A percentile compares a stretch with the other conserved stretches of the same genome.
Conservation (phyloP, 1,140 invertebrate species). For the Scaptomyza graminum region DNA sequence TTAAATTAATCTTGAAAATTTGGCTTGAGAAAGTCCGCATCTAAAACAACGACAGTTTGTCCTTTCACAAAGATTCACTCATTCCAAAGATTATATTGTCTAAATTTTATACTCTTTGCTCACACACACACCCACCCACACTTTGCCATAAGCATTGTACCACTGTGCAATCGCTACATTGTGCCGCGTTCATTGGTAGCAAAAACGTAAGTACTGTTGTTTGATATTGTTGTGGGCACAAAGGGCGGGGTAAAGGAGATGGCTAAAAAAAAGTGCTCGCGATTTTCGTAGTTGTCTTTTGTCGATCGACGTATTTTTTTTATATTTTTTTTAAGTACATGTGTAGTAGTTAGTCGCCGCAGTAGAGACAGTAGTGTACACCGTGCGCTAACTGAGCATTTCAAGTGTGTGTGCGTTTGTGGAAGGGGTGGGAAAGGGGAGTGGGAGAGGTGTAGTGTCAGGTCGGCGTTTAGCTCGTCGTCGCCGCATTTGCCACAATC, state of each 20-base stretch:
- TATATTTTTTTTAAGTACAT: slow-evolving; percentile 30
- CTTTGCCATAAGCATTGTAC: neutral
- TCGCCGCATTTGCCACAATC: slow-evolving; percentile 18
- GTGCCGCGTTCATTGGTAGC: slow-evolving; percentile 41
- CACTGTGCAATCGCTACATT: slow-evolving; percentile 38
- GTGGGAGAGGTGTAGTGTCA: neutral
- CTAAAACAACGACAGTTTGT: too few relatives aligned
- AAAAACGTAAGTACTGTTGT: slow-evolving; percentile 43
- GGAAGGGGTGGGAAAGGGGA: neutral
- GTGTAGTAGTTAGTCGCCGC: slow-evolving; percentile 42
- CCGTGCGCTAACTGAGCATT: slow-evolving; percentile 4
- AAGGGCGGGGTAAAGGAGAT: slow-evolving; percentile 35
- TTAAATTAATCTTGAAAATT: too few relatives aligned
- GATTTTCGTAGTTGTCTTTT: slow-evolving; percentile 70
- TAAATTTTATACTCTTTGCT: too few relatives aligned
- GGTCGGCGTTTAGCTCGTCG: slow-evolving; percentile 11
- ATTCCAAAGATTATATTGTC: too few relatives aligned
- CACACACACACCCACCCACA: neutral
- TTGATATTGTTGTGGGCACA: neutral
- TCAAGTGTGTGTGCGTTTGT: neutral
- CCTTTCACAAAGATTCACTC: too few relatives aligned
- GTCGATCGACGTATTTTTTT: slow-evolving; percentile 59
- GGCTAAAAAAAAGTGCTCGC: slow-evolving; percentile 41
- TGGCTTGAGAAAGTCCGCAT: too few relatives aligned
- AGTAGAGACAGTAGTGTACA: slow-evolving; percentile 23